Percentiles rank a stretch among this genome's conserved stretches.
Conservation (phyloP, 2,797 vertebrate species). For the Sebastes umbrosus region DNA sequence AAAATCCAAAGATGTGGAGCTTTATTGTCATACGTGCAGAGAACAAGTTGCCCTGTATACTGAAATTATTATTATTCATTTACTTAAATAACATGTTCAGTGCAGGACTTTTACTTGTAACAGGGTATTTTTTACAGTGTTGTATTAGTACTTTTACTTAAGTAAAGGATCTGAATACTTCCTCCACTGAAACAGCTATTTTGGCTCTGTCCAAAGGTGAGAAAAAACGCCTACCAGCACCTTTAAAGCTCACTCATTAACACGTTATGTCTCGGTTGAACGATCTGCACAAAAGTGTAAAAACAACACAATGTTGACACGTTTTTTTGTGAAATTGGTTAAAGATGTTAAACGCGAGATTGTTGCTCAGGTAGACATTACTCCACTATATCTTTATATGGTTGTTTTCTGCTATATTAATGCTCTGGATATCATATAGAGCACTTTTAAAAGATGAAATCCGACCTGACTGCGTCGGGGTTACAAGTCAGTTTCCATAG, state of each 20-base stretch:
- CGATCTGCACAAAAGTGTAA: background rate
- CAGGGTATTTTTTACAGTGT: too few species aligned
- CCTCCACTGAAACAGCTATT: background rate
- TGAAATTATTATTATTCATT: background rate
- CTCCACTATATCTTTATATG: too few species aligned
- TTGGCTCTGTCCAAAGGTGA: background rate
- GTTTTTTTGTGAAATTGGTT: background rate
- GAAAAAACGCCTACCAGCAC: background rate
- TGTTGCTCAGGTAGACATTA: too few species aligned
- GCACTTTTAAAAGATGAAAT: background rate
- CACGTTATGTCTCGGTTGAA: background rate
- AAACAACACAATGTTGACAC: background rate
- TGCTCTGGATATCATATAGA: too few species aligned
- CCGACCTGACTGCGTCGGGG: background rate
- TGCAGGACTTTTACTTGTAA: background rate
- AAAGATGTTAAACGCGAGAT: background rate
- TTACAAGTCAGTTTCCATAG: background rate
- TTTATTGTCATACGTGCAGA: background rate
- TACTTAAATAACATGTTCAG: too few species aligned
- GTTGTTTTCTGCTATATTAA: too few species aligned
- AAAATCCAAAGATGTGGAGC: background rate
- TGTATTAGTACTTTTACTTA: too few species aligned
- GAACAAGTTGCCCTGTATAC: background rate
- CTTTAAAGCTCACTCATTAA: background rate
- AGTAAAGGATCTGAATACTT: too few species aligned